Base-by-base conservation (phyloP, 2,888 invertebrate species). In the Crossocerus cetratus region DNA sequence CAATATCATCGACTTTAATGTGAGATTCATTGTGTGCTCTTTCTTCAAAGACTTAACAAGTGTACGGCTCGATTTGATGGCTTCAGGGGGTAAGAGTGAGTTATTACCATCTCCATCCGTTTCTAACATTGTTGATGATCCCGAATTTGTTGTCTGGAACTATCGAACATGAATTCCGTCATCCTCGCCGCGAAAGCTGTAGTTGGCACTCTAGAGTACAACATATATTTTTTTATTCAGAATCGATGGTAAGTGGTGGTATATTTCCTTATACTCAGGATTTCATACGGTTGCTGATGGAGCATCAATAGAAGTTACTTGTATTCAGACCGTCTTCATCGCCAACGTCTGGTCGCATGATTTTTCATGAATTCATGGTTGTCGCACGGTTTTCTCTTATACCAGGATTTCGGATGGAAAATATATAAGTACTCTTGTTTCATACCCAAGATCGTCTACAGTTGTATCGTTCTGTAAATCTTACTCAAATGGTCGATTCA, bases 241-340 rank as follows among this genome's bases (percentile, higher is more conserved):
- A 23, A 68, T 66, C 4, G 55, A 71, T 75, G 76, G 76, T 76
- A 76, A 76, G 76, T 76, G 68, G 68, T 68, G 45, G 75, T 67
- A 68, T 65, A 59, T 62, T 60, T 66, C 65, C 65, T 71, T 70
- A 65, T 44, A n/a, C 16, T 70, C 67, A 59, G 57, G 67, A 67
- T 70, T 62, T 74, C 44, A 49, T 56, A 22, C 43, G 22, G 14
- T 65, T 32, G 32, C 18, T 66, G 20, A 65, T 32, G 64, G 60
- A 67, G 61, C 49, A 64, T 56, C 59, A 14, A 22, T 22, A 60
- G 14, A 45, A 59, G 18, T 43, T 32, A 32, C 11, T 16, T 49
- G 49, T 14, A 49, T 59, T 60, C n/a, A 32, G 21, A 49, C 13
- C 14, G 20, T 18, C 5, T 61, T 32, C 32, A 49, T 16, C 16